Evolutionary conservation across 1,140 invertebrate species (phyloP).

Genomic region (Trichogramma pretiosum): DNA sequence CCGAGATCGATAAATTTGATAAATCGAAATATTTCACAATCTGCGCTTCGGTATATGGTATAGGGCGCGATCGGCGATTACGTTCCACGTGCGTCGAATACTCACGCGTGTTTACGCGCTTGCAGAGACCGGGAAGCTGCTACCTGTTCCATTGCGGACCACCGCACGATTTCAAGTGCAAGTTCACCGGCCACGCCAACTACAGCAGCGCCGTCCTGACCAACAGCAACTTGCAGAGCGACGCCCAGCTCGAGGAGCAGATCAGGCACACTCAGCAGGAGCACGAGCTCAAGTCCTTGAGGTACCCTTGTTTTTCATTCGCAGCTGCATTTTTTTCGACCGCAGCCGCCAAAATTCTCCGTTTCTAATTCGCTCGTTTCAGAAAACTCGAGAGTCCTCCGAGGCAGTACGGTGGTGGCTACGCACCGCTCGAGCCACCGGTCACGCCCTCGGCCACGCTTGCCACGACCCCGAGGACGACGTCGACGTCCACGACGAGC

Average conservation of each 20-base stretch:
- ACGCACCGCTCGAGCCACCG: not conserved
- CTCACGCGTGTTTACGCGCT: not conserved
- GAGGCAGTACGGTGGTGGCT: too few species aligned
- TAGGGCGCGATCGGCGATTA: not conserved
- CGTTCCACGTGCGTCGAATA: not conserved
- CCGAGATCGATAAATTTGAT: too few species aligned
- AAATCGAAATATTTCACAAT: too few species aligned
- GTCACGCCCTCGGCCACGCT: too few species aligned
- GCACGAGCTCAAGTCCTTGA: constrained; percentile 66
- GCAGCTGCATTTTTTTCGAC: too few species aligned
- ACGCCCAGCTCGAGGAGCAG: constrained; percentile 59
- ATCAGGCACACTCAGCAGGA: constrained; percentile 69
- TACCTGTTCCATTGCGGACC: constrained; percentile 87
- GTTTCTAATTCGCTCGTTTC: too few species aligned
- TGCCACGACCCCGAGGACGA: not conserved
- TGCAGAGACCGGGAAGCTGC: constrained; percentile 75
- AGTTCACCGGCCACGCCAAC: constrained; percentile 79
- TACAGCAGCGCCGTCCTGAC: constrained; percentile 82
- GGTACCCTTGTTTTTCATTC: too few species aligned
- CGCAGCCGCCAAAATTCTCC: too few species aligned
- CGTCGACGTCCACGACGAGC: not conserved
- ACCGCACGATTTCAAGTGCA: constrained; percentile 81
- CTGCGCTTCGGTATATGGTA: too few species aligned
- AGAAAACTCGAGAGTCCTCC: too few species aligned
- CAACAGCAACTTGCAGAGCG: constrained; percentile 46